phyloP scores from a whole-genome alignment of 2,888 invertebrate species.

The Lasioglossum lativentre region DNA sequence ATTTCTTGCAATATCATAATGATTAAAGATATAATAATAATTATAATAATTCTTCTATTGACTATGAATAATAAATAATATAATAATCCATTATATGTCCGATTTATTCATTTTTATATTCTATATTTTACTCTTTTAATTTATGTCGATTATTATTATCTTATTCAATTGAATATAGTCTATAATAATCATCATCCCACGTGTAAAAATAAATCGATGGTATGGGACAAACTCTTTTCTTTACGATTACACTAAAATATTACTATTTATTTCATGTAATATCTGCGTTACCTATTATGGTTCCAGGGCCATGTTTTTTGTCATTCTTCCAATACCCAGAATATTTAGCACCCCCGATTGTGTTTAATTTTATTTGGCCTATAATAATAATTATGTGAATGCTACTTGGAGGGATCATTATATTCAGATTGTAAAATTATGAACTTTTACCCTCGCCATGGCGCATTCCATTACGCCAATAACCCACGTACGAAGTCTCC shows the following conservation, averaged over 20 bases:
- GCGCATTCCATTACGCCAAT: constrained; percentile 86
- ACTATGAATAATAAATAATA: not conserved
- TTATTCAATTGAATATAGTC: not conserved
- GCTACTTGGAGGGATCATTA: not conserved
- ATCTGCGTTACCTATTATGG: constrained; percentile 66
- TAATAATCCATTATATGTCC: not conserved
- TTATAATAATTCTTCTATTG: not conserved
- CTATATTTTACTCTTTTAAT: not conserved
- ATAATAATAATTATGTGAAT: constrained; percentile 17
- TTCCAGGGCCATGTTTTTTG: constrained; percentile 86
- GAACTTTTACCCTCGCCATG: constrained; percentile 84
- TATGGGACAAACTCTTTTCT: not conserved
- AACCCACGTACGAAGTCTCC: constrained; percentile 86
- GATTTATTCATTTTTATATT: not conserved
- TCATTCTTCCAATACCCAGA: constrained; percentile 86
- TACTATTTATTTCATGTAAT: not conserved
- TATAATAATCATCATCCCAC: too few species aligned
- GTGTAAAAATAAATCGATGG: not conserved
- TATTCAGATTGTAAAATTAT: not conserved
- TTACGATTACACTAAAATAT: too few species aligned
- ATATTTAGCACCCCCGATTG: constrained; percentile 86
- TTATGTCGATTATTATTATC: not conserved
- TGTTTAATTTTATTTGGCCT: constrained; percentile 85
- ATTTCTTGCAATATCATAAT: not conserved
- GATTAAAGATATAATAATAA: not conserved